Evolutionary conservation across 2,797 vertebrate genomes (phyloP).

Genomic region (Ctenopoma multispine): DNA sequence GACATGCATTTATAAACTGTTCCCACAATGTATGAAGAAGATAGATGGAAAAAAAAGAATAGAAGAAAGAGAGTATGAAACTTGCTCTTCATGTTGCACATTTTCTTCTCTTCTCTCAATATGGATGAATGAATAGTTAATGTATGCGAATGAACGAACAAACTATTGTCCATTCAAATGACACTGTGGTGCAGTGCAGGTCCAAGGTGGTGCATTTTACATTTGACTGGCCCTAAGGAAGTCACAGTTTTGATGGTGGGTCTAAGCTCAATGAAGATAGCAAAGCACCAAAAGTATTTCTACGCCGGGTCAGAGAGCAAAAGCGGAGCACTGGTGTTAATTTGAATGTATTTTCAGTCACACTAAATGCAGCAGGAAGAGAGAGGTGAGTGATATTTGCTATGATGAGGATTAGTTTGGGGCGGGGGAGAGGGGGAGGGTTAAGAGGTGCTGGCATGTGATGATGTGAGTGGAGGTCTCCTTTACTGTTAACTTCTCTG

Average conservation of each 20-base stretch:
- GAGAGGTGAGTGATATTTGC: slow-evolving; percentile 23
- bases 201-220: background rate
- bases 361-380: background rate
- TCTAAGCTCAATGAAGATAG: too few species aligned
- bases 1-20: background rate
- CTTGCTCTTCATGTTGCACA: too few species aligned
- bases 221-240: background rate
- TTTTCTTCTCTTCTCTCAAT: too few species aligned
- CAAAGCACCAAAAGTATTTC: background rate
- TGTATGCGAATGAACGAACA: background rate
- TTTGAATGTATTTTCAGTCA: slow-evolving; percentile 22
- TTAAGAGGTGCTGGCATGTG: slow-evolving; percentile 16
- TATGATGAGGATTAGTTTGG: slow-evolving; percentile 19
- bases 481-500: slow-evolving; percentile 7
- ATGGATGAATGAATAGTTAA: background rate
- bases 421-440: background rate
- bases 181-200: too few species aligned
- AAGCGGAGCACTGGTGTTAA: background rate
- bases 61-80: background rate
- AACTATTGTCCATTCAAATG: background rate
- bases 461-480: slow-evolving; percentile 17
- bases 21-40: background rate
- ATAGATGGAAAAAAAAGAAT: background rate
- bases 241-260: slow-evolving; percentile 61
- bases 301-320: background rate